Evolutionary conservation across 2,797 vertebrate species (phyloP), one percentile per base, ranked within the genome.

Genomic region (Cheirogaleus major): DNA sequence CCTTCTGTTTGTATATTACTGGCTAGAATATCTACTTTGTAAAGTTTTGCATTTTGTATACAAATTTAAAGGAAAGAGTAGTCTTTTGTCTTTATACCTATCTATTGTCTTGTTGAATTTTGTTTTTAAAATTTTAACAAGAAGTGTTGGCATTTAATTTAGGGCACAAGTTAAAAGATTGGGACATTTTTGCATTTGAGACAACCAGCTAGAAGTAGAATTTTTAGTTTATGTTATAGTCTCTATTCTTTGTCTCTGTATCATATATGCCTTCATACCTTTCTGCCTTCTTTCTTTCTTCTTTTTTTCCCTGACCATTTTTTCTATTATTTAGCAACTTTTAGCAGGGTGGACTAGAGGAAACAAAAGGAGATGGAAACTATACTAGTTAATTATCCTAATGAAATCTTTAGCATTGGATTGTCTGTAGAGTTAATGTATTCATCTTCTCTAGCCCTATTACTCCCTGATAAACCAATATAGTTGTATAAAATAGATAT

Each of bases 361-460:
- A 95, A 97, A 86, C n/a, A 89, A 92, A 95, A 89, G 20, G 32
- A 70, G 20, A 81, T 6, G 22, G n/a, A 89, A 45, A 32, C 48
- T 95, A 15, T 45, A 32, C 17, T 93, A 63, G 5, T 30, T 86
- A 87, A 72, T 91, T 92, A 38, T 90, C 32, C 50, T 52, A 67
- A 17, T 88, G 52, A 86, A 57, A 76, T 82, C 63, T 92, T 73
- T 92, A 65, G 61, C 22, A 9, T 91, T 95, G 32, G 25, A 57
- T 94, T 96, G 4, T 87, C 32, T 97, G 4, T 89, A 38, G 55
- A 55, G 93, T 96, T 96, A 89, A 94, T 96, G 32, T 92, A 38
- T 92, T 93, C 15, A 70, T 92, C 7, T 85, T 94, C 32, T 97
- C 30, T 76, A 87, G 48, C 25, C 30, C 4, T 79, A 0, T 86